A percentile compares a stretch with the other conserved stretches of the same genome.
Evolutionary conservation across 1,140 invertebrate genomes (phyloP).

Genomic region (Bradynema listronoti): DNA sequence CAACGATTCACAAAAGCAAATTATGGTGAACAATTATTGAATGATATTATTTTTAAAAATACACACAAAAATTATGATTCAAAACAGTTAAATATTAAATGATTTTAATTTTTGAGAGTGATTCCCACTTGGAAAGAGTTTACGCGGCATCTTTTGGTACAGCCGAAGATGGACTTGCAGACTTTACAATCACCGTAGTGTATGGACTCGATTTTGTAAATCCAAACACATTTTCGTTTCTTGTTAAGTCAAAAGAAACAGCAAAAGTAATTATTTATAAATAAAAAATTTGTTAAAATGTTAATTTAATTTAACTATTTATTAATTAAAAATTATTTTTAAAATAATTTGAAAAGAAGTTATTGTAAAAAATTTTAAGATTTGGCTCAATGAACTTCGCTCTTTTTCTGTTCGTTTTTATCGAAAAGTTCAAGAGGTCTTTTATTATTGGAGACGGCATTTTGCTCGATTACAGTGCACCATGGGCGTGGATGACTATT

Average conservation of each 20-base stretch:
- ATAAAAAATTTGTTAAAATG: background rate
- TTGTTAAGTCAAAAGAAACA: conserved; percentile 30
- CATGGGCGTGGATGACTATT: conserved; percentile 16
- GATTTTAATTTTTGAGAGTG: conserved; percentile 22
- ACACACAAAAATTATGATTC: background rate
- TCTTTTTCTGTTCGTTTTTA: conserved; percentile 19
- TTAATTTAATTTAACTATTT: background rate
- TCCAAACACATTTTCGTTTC: conserved; percentile 35
- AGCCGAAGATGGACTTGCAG: conserved; percentile 9
- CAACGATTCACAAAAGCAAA: conserved; percentile 14
- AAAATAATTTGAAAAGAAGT: background rate
- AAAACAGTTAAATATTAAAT: too few relatives aligned
- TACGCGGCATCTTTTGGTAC: conserved; percentile 11
- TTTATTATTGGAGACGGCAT: conserved; percentile 37
- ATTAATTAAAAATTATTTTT: conserved; percentile 1
- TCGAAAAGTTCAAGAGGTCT: conserved; percentile 29
- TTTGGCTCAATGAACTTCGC: conserved; percentile 27
- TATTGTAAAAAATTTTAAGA: background rate
- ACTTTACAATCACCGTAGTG: conserved; percentile 30
- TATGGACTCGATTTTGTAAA: conserved; percentile 39
- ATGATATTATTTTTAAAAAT: background rate
- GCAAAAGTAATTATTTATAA: conserved; percentile 12
- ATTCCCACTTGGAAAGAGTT: conserved; percentile 24
- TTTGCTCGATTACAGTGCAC: conserved; percentile 29
- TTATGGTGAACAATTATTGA: background rate